Conservation (phyloP, 1,140 invertebrate species). For the Drosophila neocordata region DNA sequence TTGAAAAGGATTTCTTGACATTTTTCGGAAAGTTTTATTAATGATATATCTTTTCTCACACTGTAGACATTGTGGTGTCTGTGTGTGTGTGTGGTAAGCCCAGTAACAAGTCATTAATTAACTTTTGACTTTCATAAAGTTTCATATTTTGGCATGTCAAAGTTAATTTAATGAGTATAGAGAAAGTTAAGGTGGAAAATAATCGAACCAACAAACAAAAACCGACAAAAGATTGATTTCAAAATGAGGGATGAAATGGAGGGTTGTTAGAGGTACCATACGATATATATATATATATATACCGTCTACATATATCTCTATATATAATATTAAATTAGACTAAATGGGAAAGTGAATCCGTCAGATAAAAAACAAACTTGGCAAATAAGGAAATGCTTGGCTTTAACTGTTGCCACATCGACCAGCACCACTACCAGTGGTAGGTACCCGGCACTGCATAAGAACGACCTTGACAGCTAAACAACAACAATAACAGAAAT, state of each 20-base stretch:
- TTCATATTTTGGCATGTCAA: conserved; percentile 50
- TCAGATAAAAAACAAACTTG: conserved; percentile 8
- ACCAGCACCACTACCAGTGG: background rate
- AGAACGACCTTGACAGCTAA: conserved; percentile 75
- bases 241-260: background rate
- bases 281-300: too few relatives aligned
- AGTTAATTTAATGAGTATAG: conserved; percentile 58
- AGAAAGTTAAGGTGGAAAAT: conserved; percentile 16
- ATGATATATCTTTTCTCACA: background rate
- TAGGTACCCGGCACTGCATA: conserved; percentile 33
- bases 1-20: conserved; percentile 3
- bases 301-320: background rate
- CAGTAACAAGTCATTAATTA: conserved; percentile 19
- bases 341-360: conserved; percentile 2
- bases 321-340: background rate
- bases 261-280: background rate
- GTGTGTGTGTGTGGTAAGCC: background rate
- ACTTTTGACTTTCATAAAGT: conserved; percentile 18
- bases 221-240: conserved; percentile 9
- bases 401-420: conserved; percentile 40
- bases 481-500: conserved; percentile 43
- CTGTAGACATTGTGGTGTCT: background rate
- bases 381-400: conserved; percentile 35
- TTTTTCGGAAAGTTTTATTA: conserved; percentile 3
- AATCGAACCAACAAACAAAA: conserved; percentile 69